Conservation (phyloP, 1,140 invertebrate species). For the Whitmania pigra region DNA sequence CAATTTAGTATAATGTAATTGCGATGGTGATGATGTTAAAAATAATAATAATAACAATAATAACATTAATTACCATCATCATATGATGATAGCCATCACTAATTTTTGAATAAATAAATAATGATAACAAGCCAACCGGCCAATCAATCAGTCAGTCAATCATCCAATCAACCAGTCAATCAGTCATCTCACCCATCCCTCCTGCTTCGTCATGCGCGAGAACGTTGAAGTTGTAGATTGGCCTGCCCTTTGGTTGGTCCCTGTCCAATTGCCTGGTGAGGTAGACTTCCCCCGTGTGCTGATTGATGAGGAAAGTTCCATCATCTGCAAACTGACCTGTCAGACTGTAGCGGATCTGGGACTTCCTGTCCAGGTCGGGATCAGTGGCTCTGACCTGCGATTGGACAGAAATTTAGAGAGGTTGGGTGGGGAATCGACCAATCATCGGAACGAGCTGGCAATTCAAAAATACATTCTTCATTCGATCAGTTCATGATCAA, state of each 20-base stretch:
- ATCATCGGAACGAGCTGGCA: neutral
- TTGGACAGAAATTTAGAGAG: neutral
- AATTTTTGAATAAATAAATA: neutral
- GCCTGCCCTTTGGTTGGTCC: neutral
- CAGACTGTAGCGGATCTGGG: neutral
- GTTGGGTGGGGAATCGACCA: neutral
- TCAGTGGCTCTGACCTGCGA: conserved; percentile 15
- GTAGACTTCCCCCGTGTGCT: conserved; percentile 7
- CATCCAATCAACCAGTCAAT: neutral
- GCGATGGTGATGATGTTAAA: neutral
- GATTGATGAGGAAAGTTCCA: conserved; percentile 14
- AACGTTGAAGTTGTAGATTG: conserved; percentile 17
- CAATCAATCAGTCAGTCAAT: neutral
- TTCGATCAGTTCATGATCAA: neutral
- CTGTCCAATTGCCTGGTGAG: conserved; percentile 5
- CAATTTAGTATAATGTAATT: neutral
- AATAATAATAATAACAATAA: neutral
- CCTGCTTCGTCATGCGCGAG: conserved; percentile 10
- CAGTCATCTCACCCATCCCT: neutral
- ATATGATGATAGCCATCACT: too few relatives aligned
- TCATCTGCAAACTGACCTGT: conserved; percentile 17
- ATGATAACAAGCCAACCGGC: neutral
- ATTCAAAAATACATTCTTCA: too few relatives aligned
- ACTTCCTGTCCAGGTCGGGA: conserved; percentile 12
- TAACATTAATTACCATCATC: too few relatives aligned